Conservation (phyloP, 1,140 invertebrate species). For the Oncopodura yosiiana region DNA sequence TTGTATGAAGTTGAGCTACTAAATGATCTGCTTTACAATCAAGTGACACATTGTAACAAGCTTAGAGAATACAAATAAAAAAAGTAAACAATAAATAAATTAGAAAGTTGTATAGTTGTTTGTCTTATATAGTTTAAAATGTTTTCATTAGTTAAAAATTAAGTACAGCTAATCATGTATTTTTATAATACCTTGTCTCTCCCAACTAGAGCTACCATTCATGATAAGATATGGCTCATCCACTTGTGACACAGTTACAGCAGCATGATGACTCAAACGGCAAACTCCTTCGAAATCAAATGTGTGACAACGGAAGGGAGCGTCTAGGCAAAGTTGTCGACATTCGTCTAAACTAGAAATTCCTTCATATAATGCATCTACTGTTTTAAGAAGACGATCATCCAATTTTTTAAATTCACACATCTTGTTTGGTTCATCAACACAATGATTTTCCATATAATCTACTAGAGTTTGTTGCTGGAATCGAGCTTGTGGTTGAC, state of each 20-base stretch:
- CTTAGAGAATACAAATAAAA: too few species aligned
- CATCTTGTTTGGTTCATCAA: slow-evolving; percentile 44
- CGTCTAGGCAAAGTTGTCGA: slow-evolving; percentile 42
- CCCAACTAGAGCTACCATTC: slow-evolving; percentile 43
- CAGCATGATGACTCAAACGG: slow-evolving; percentile 46
- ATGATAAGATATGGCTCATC: slow-evolving; percentile 46
- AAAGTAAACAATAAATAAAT: too few species aligned
- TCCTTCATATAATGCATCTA: slow-evolving; percentile 45
- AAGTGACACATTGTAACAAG: slow-evolving; percentile 47
- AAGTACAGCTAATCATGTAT: too few species aligned
- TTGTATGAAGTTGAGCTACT: slow-evolving; percentile 45
- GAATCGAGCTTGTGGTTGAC: slow-evolving; percentile 35
- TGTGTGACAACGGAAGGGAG: slow-evolving; percentile 45
- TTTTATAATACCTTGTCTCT: too few species aligned
- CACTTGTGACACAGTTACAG: slow-evolving; percentile 42
- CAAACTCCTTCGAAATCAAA: slow-evolving; percentile 48
- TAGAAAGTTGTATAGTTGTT: too few species aligned
- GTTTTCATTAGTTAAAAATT: too few species aligned
- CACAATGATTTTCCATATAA: slow-evolving; percentile 46
- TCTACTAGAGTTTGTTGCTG: slow-evolving; percentile 31
- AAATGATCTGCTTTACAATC: slow-evolving; percentile 45
- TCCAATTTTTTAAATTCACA: slow-evolving; percentile 46
- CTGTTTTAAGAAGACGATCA: slow-evolving; percentile 45
- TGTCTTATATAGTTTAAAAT: too few species aligned
- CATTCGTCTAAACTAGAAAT: slow-evolving; percentile 44